phyloP scores from a whole-genome alignment of 2,888 invertebrate genomes.

The Pristionchus entomophagus region DNA sequence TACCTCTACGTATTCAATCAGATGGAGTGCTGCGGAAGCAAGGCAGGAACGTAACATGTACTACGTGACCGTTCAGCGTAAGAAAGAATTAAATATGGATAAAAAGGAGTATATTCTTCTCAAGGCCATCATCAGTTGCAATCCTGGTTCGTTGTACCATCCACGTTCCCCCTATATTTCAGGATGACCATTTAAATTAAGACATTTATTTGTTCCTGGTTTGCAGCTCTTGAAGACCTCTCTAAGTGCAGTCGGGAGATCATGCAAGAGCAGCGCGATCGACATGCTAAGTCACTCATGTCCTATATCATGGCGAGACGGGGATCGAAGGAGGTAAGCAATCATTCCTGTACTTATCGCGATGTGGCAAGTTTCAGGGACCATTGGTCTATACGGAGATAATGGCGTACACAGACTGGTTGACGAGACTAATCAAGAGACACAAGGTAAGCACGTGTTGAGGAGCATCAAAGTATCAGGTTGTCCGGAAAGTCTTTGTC shows the following conservation, averaged over 20 bases:
- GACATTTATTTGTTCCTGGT: no score
- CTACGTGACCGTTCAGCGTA: neutral
- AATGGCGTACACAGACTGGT: neutral
- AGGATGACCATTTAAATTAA: no score
- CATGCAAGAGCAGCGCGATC: slow-evolving; percentile 6
- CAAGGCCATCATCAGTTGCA: slow-evolving; percentile 1
- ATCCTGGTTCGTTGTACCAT: no score
- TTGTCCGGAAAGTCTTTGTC: no score
- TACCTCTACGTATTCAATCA: neutral
- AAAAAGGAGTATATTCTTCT: slow-evolving; percentile 3
- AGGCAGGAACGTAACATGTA: neutral
- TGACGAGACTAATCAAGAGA: neutral
- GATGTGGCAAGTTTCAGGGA: no score
- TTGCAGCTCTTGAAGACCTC: neutral
- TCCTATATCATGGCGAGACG: slow-evolving; percentile 3
- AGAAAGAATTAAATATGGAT: neutral
- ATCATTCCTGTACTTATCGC: no score
- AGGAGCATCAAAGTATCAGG: no score
- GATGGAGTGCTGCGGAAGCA: neutral
- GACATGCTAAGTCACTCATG: neutral
- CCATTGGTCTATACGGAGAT: neutral
- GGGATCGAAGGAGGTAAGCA: neutral
- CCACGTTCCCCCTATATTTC: no score
- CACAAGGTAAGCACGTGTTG: neutral
- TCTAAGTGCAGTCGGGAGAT: neutral